Evolutionary conservation across 2,113 vertebrate species (phyloP).

Genomic region (Emydocephalus ijimae): DNA sequence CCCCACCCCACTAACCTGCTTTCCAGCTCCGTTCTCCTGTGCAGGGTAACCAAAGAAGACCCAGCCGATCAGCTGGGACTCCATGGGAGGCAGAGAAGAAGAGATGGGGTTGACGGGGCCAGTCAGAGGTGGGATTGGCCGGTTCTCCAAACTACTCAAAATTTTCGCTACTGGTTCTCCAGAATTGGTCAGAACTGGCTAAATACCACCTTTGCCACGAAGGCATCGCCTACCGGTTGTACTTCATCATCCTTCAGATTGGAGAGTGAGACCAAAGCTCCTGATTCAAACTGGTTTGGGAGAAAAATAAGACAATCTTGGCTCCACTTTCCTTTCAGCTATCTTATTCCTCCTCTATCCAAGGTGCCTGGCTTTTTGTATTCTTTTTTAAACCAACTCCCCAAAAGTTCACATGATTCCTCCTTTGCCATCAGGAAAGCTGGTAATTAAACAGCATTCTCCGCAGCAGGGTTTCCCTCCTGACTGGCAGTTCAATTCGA

Average conservation of each 20-base stretch:
- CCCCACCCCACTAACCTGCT: too few relatives aligned
- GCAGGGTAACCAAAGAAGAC: too few relatives aligned
- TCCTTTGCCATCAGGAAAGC: conserved; percentile 24
- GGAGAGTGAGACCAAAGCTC: background rate
- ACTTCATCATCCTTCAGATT: background rate
- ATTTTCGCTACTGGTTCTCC: too few relatives aligned
- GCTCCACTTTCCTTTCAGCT: background rate
- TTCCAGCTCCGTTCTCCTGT: too few relatives aligned
- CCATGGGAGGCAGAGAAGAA: too few relatives aligned
- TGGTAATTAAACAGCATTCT: conserved; percentile 34
- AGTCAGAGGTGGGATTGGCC: too few relatives aligned
- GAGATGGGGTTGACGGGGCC: too few relatives aligned
- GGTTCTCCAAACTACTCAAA: too few relatives aligned
- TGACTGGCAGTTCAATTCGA: background rate
- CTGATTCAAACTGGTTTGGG: background rate
- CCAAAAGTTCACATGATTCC: conserved; percentile 28
- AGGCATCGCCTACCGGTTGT: background rate
- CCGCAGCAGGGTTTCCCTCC: background rate
- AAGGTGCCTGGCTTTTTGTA: background rate
- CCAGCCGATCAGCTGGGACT: too few relatives aligned
- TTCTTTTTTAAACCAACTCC: conserved; percentile 7
- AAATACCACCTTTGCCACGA: background rate
- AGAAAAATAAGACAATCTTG: background rate
- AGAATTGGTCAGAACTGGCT: too few relatives aligned
- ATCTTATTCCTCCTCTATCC: background rate